Evolutionary conservation across 64 coral and sea anemone species (phyloP).

Genomic region (Pocillopora verrucosa): DNA sequence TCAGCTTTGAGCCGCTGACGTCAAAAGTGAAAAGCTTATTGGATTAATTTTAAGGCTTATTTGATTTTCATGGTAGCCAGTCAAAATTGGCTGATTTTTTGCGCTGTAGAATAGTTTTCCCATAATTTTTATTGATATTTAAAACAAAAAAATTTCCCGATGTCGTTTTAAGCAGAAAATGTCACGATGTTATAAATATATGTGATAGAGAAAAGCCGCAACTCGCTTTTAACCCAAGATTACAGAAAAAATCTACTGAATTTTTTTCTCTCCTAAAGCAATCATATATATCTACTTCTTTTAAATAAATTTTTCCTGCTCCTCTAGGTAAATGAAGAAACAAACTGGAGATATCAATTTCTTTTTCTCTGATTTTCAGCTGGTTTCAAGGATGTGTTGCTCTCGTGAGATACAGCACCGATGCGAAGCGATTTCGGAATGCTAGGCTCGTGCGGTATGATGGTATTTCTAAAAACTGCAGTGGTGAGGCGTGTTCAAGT

Average conservation of each 20-base stretch:
- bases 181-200: too few species aligned
- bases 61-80: not conserved
- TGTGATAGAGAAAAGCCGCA: too few species aligned
- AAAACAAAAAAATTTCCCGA: not conserved
- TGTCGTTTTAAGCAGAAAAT: not conserved
- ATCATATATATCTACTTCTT: too few species aligned
- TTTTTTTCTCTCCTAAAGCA: too few species aligned
- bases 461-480: not conserved
- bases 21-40: not conserved
- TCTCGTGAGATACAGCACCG: slow-evolving; percentile 9
- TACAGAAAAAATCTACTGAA: too few species aligned
- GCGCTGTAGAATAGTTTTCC: not conserved
- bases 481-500: slow-evolving; percentile 31
- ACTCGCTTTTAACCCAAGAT: too few species aligned
- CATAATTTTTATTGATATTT: not conserved
- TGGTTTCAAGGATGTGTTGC: slow-evolving; percentile 23
- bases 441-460: not conserved
- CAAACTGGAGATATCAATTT: not conserved
- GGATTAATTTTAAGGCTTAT: not conserved
- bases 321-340: not conserved
- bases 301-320: too few species aligned
- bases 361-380: not conserved
- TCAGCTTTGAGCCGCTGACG: not conserved
- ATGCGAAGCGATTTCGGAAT: not conserved
- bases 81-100: not conserved